Base-by-base conservation (phyloP, 2,797 vertebrate genomes). In the Schizopygopsis malacanthus region DNA sequence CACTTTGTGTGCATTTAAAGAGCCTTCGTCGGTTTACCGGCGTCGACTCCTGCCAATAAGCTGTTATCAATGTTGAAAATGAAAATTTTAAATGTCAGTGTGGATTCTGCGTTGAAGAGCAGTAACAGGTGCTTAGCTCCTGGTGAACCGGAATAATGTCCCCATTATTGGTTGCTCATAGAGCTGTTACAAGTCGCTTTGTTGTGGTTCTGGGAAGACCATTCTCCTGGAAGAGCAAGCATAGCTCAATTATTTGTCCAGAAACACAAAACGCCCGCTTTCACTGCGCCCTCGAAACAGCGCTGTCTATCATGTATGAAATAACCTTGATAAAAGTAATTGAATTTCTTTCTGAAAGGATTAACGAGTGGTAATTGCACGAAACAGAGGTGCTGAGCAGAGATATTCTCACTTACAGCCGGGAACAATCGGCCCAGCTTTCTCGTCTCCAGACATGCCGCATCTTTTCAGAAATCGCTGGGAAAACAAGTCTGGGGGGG, bases 251-350 rank as follows among this genome's bases (percentile, higher is more conserved):
- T 96, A 95, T 96, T 94, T 93, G 90, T 90, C 92, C 91, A 84
- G 84, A 92, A 93, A 95, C 91, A 92, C 93, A 96, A 95, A 96
- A 96, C 95, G 93, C 89, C 90, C 88, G 87, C 92, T 92, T 94
- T 93, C 92, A 92, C 92, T 16, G 91, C 92, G 90, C 92, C 90
- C 93, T 94, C 93, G 93, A 90, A 39, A 47, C 91, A 90, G 93
- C 92, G 94, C 92, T 96, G 95, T 95, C 93, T 96, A 92, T 93
- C 94, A 94, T 94, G 95, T 93, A 93, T 95, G 93, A 95, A 97
- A 97, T 96, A 96, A 97, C 96, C 97, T 97, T 96, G 97, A 98
- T 98, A 98, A 97, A 97, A 96, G 96, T 97, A 97, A 98, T 98
- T 97, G 97, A 97, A 98, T 98, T 97, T 96, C 93, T 92, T 94